A percentile compares a stretch with the other conserved stretches of the same genome.
These are phyloP conservation scores for Macrotis lagotis DNA, from an alignment of 2,113 vertebrate species.

Conservation along the genomic window DNA sequence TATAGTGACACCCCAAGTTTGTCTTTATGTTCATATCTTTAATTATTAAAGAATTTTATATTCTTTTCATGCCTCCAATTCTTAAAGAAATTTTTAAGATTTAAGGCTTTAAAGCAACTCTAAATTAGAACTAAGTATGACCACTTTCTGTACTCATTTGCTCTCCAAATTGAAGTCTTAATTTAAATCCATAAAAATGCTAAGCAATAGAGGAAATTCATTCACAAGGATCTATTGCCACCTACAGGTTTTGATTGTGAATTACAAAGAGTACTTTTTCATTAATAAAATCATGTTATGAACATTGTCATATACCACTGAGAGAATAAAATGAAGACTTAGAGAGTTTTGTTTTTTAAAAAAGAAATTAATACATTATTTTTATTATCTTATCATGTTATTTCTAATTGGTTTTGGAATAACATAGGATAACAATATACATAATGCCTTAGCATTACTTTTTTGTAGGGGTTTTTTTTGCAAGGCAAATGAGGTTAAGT, in stretches of 20 bases:
- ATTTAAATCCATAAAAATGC: slow-evolving; percentile 38
- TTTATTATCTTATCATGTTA: background rate
- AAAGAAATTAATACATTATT: background rate
- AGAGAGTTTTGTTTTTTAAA: background rate
- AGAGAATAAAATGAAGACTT: background rate
- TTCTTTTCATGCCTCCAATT: background rate
- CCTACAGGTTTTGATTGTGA: slow-evolving; percentile 73
- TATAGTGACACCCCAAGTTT: background rate
- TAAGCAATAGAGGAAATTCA: slow-evolving; percentile 27
- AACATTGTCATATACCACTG: background rate
- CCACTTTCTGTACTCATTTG: background rate
- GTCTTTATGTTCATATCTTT: background rate
- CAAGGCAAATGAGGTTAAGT: no score
- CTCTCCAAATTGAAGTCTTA: slow-evolving; percentile 22
- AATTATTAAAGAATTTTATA: background rate
- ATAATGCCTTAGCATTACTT: slow-evolving; percentile 8
- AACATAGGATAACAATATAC: background rate
- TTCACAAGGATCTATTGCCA: slow-evolving; percentile 76
- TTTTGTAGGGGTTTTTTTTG: no score
- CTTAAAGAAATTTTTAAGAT: slow-evolving; percentile 34
- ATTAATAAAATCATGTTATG: background rate
- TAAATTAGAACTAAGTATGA: background rate
- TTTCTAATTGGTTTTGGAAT: slow-evolving; percentile 18
- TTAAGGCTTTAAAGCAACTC: slow-evolving; percentile 24
- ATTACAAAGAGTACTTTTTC: slow-evolving; percentile 61